Evolutionary conservation across 2,888 invertebrate genomes (phyloP).

Genomic region (Clepsis dumicolana): DNA sequence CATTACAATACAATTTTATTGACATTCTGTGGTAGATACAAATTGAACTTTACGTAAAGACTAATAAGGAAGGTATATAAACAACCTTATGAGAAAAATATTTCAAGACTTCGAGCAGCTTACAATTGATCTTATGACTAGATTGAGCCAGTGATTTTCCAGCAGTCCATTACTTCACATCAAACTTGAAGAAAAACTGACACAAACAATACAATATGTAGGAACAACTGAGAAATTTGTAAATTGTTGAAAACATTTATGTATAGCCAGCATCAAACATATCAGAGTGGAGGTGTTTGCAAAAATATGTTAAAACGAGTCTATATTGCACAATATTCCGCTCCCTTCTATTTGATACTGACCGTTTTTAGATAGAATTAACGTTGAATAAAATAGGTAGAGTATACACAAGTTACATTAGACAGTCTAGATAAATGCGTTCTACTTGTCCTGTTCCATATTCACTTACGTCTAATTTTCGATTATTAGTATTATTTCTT

Average conservation of each 20-base stretch:
- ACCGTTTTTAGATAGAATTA: constrained; percentile 20
- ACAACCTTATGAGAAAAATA: constrained; percentile 75
- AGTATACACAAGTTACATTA: constrained; percentile 57
- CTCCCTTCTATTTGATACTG: constrained; percentile 4
- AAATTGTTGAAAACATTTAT: constrained; percentile 45
- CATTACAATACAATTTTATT: constrained; percentile 61
- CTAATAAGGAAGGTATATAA: constrained; percentile 74
- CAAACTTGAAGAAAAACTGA: constrained; percentile 77
- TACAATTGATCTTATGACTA: constrained; percentile 85
- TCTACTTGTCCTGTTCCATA: constrained; percentile 68
- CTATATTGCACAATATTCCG: constrained; percentile 2
- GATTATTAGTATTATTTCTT: constrained; percentile 81
- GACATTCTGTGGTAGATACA: constrained; percentile 64
- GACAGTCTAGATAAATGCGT: constrained; percentile 64
- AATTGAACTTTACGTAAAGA: constrained; percentile 59
- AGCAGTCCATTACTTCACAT: constrained; percentile 68
- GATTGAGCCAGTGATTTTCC: constrained; percentile 83
- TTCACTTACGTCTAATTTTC: constrained; percentile 77
- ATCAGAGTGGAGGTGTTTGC: constrained; percentile 1
- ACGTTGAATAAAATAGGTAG: constrained; percentile 46
- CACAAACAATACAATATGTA: constrained; percentile 81
- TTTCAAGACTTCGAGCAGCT: constrained; percentile 77
- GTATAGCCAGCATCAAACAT: constrained; percentile 51
- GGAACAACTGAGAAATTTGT: constrained; percentile 74
- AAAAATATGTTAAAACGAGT: constrained; percentile 3